Evolutionary conservation across 37 sponge, comb jelly and placozoan species (phyloP), one percentile per base, ranked within the genome.

Genomic region (Ianthella basta): DNA sequence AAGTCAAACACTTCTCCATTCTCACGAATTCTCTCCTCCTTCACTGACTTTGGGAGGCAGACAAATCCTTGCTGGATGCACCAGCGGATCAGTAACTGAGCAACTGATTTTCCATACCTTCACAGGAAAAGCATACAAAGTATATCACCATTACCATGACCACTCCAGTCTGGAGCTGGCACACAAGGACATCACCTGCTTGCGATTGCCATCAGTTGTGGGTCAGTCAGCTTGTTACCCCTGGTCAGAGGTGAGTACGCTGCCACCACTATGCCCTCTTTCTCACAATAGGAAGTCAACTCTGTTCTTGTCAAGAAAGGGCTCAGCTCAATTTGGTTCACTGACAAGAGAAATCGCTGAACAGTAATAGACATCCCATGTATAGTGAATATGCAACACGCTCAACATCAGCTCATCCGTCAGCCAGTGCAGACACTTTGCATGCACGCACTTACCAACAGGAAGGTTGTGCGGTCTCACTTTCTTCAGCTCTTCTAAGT

Each of bases 1-100:
- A 96, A 96, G 56, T 96, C 97, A 89, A 96, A 96, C 23, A 96
- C 61, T 33, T 82, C 77, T 24, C 64, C 85, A 82, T 96, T 96
- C 72, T 96, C 94, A 0, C n/a, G 53, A 35, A 96, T 93, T 33
- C 97, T 88, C 32, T 91, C 82, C 66, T 89, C 74, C 40, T 75
- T 86, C 23, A 67, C 56, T 15, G 90, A 86, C 80, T 87, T 91
- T 50, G 94, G 94, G 34, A 96, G 91, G 67, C 95, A 93, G 21
- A 93, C 72, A 83, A 85, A 90, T 2, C 94, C 97, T 44, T 90
- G 88, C 59, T 96, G 93, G 10, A 96, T 73, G 32, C 81, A 79
- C 92, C 93, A 96, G 15, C 93, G 86, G 15, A 96, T 91, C 88
- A 96, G 87, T 15, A 93, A 44, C 63, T 96, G 93, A 35, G 92